Evolutionary conservation across 2,113 vertebrate genomes (phyloP), one percentile per base, ranked within the genome.

Genomic region (Microtus ochrogaster): DNA sequence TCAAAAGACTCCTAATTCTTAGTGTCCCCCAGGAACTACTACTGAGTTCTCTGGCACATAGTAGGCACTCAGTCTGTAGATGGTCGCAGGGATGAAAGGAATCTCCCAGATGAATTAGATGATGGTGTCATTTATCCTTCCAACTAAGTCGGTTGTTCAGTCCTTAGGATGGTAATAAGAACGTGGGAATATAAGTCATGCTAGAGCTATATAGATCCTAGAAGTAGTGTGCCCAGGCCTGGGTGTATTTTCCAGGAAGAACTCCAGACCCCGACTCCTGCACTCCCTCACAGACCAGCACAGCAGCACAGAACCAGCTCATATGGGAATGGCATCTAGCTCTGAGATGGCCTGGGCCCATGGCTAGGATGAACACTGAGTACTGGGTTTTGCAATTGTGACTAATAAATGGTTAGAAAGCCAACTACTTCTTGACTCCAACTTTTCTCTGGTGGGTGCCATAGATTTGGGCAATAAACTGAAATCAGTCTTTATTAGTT

Each of bases 401-500:
- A 90, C 91, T 87, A 90, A 93, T 90, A 90, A 90, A 91, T 39
- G 55, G 36, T 61, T 61, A 89, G 96, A 93, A 94, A 94, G 78
- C n/a, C 87, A 44, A 94, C 63, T 86, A 44, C 52, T 49, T 92
- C 94, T 92, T 61, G 61, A 61, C 83, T 92, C 73, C 78, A 33
- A 36, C 17, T 76, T 92, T 66, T 44, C 77, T 90, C 65, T 94
- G 90, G 61, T 26, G 77, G 49, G 3, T 78, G 55, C 55, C 72
- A 66, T 3, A 16, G 0, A 70, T 91, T 94, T 96, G 78, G 95
- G 85, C 95, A 92, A 49, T 66, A 68, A 84, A 55, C 84, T 55
- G 85, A 91, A 94, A 89, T 95, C 81, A 89, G 65, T 76, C 94
- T 94, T 92, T 78, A 77, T 96, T 92, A 68, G 96, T 94, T 95